phyloP scores from a whole-genome alignment of 2,797 vertebrate species.

The Phalloptychus januarius region DNA sequence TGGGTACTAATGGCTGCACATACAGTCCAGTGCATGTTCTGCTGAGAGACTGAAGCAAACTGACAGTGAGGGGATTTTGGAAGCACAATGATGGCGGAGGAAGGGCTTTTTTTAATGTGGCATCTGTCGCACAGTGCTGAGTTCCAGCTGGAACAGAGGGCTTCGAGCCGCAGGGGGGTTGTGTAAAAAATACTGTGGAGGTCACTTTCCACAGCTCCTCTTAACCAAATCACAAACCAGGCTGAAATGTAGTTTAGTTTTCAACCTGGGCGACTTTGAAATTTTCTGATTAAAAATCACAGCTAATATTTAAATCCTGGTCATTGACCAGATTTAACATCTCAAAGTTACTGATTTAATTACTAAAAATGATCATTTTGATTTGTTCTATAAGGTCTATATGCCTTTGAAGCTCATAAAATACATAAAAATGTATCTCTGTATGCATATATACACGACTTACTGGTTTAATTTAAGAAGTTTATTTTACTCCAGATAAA shows the following conservation, averaged over 20 bases:
- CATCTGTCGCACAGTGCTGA: slow-evolving; percentile 68
- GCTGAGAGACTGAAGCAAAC: slow-evolving; percentile 39
- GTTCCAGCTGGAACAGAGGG: slow-evolving; percentile 68
- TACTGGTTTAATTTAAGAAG: neutral
- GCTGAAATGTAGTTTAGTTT: neutral
- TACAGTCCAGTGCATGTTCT: slow-evolving; percentile 21
- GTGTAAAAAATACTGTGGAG: slow-evolving; percentile 64
- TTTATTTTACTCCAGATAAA: neutral
- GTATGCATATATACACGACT: neutral
- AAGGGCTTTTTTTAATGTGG: slow-evolving; percentile 58
- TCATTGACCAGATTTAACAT: neutral
- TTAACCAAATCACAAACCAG: slow-evolving; percentile 47
- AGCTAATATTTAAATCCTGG: neutral
- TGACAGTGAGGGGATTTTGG: slow-evolving; percentile 57
- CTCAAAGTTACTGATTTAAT: neutral
- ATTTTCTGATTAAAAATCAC: slow-evolving; percentile 5
- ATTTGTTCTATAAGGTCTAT: neutral
- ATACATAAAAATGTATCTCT: neutral
- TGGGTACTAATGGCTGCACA: slow-evolving; percentile 11
- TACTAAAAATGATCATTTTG: neutral
- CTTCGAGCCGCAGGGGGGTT: slow-evolving; percentile 51
- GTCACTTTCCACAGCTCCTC: slow-evolving; percentile 62
- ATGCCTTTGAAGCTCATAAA: neutral
- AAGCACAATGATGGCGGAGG: slow-evolving; percentile 39
- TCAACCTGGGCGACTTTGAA: neutral